Conservation (phyloP, 2,888 invertebrate genomes). For the Fragum fragum region DNA sequence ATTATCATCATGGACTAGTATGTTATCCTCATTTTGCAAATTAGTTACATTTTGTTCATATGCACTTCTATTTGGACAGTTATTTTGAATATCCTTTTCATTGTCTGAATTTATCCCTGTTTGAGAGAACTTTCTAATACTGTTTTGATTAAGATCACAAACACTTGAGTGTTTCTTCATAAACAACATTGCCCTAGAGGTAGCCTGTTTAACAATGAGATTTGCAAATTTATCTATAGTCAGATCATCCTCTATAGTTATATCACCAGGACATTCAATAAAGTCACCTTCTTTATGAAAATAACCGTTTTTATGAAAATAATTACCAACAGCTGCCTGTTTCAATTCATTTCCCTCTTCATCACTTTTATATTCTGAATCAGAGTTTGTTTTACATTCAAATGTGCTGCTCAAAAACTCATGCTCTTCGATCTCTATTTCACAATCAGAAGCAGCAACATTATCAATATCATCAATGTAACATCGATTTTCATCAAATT, state of each 20-base stretch:
- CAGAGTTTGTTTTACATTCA: not conserved
- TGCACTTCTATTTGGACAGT: too few species aligned
- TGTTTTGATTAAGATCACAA: not conserved
- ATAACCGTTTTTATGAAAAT: not conserved
- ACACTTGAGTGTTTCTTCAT: not conserved
- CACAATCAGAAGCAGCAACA: constrained; percentile 13
- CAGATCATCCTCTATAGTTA: not conserved
- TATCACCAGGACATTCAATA: not conserved
- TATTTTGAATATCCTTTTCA: too few species aligned
- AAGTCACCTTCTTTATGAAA: not conserved
- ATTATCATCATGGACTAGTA: too few species aligned
- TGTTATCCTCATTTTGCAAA: not conserved
- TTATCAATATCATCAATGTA: not conserved
- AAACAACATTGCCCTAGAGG: not conserved
- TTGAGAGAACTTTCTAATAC: not conserved
- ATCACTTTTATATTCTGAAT: not conserved
- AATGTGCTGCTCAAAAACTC: constrained; percentile 9
- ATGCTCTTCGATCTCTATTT: constrained; percentile 25
- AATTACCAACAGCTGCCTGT: not conserved
- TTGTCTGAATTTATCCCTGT: not conserved
- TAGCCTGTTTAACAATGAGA: not conserved
- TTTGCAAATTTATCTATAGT: not conserved
- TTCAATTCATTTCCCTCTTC: not conserved
- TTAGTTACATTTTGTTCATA: too few species aligned
- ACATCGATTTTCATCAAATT: not conserved